Percentiles rank a stretch among this genome's conserved stretches.
phyloP scores from a whole-genome alignment of 2,113 vertebrate genomes.

The Dromiciops gliroides region DNA sequence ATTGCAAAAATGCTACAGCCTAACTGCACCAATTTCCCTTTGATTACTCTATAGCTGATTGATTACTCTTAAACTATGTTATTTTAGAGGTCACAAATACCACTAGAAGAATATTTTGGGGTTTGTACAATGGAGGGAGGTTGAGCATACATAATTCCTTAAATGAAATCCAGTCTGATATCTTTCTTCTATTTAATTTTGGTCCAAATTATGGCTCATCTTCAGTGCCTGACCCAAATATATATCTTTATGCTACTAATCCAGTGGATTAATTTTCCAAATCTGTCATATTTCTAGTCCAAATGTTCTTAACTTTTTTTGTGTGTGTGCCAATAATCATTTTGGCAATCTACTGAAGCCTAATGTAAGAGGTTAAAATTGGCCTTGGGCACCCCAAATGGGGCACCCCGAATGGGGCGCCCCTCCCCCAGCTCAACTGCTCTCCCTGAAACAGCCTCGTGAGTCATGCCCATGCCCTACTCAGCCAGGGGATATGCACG shows the following conservation, averaged over 20 bases:
- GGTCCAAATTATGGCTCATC: not conserved
- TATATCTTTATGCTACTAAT: not conserved
- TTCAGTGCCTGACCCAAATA: not conserved
- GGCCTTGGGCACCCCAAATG: too few species aligned
- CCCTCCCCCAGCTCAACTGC: too few species aligned
- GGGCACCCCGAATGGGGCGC: too few species aligned
- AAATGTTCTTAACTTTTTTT: too few species aligned
- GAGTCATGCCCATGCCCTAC: too few species aligned
- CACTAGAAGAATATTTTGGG: not conserved
- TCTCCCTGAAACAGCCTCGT: too few species aligned
- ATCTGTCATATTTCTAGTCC: not conserved
- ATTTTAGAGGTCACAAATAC: not conserved
- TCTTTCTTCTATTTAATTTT: not conserved
- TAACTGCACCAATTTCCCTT: not conserved
- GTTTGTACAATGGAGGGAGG: not conserved
- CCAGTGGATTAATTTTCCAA: not conserved
- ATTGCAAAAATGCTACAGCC: not conserved
- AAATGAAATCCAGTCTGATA: not conserved
- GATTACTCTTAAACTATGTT: not conserved
- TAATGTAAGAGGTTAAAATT: too few species aligned
- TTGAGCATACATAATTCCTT: not conserved
- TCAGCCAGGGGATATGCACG: too few species aligned
- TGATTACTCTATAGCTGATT: not conserved
- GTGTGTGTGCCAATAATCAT: too few species aligned
- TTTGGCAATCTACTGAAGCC: not conserved